Evolutionary conservation across 2,888 invertebrate genomes (phyloP).

Genomic region (Marronus borbonicus): DNA sequence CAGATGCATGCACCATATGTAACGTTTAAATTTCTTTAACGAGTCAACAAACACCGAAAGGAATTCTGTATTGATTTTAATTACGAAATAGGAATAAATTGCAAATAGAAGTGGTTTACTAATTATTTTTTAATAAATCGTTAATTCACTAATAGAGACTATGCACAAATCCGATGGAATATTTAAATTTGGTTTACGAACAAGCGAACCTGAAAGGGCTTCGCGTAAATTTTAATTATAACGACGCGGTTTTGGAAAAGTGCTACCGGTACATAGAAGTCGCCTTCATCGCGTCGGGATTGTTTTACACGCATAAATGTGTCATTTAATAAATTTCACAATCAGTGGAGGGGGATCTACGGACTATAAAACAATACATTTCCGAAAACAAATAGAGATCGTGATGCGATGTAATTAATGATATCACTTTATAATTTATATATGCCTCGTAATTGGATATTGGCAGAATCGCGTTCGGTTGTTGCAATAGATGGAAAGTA

Average conservation of each 20-base stretch:
- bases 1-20: too few species aligned
- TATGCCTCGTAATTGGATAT: constrained; percentile 51
- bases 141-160: too few species aligned
- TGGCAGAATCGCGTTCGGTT: constrained; percentile 43
- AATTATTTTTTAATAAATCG: too few species aligned
- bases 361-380: constrained; percentile 46
- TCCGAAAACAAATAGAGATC: constrained; percentile 44
- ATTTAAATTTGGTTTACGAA: neutral
- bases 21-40: too few species aligned
- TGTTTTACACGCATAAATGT: constrained; percentile 25
- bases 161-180: too few species aligned
- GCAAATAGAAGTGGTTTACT: too few species aligned
- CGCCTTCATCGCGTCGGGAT: too few species aligned
- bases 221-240: constrained; percentile 2
- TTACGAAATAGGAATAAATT: too few species aligned
- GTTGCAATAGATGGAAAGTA: constrained; percentile 26
- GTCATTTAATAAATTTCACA: constrained; percentile 46
- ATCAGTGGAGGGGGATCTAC: constrained; percentile 17
- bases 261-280: too few species aligned
- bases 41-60: too few species aligned
- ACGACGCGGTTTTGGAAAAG: neutral
- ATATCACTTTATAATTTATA: constrained; percentile 52
- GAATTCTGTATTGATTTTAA: too few species aligned
- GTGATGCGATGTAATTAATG: constrained; percentile 49
- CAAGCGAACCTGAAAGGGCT: neutral